phyloP scores from a whole-genome alignment of 2,888 invertebrate genomes.

The Hedya salicella region DNA sequence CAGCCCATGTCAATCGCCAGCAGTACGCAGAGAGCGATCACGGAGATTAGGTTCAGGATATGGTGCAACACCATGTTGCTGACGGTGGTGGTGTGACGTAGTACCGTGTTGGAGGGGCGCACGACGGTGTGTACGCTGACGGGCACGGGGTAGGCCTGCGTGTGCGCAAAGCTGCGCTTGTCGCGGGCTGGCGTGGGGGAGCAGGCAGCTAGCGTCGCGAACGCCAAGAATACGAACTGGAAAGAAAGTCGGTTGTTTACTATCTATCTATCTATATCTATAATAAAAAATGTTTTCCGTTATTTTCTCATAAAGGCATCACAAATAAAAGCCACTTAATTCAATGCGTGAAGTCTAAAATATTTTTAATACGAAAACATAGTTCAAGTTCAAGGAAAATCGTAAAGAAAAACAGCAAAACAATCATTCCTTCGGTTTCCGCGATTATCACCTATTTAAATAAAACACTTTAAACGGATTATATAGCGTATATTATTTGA shows the following conservation, averaged over 20 bases:
- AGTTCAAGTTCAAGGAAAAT: too few species aligned
- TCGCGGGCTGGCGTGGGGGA: conserved; percentile 36
- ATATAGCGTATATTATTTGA: background rate
- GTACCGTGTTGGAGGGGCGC: conserved; percentile 30
- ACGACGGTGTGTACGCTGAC: conserved; percentile 37
- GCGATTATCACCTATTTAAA: background rate
- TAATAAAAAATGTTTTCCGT: too few species aligned
- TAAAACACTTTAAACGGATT: background rate
- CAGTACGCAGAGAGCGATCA: background rate
- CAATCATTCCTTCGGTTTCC: too few species aligned
- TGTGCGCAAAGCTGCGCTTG: conserved; percentile 47
- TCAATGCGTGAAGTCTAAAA: too few species aligned
- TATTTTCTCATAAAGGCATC: too few species aligned
- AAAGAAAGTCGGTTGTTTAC: background rate
- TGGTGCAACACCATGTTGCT: background rate
- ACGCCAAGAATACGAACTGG: conserved; percentile 47
- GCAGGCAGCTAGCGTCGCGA: conserved; percentile 43
- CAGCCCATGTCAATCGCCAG: conserved; percentile 14
- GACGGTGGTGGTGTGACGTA: too few species aligned
- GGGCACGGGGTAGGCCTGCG: conserved; percentile 26
- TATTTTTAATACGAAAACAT: too few species aligned
- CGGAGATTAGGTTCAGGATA: background rate
- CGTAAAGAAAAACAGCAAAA: too few species aligned
- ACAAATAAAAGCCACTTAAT: too few species aligned
- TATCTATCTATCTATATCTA: background rate